A percentile compares a stretch with the other conserved stretches of the same genome.
Evolutionary conservation across 2,797 vertebrate species (phyloP).

Genomic region (Dallia pectoralis): DNA sequence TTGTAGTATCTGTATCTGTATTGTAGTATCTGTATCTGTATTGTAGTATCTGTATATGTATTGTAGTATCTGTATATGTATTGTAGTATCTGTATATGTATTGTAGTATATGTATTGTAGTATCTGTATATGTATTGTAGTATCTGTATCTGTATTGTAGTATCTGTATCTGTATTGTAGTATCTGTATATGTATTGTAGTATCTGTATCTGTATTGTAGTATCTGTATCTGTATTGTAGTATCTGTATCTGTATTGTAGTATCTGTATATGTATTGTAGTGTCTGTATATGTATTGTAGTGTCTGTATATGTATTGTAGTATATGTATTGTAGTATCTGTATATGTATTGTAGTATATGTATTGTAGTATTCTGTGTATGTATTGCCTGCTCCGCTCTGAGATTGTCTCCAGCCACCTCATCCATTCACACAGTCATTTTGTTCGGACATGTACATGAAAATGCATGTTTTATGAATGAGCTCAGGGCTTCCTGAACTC

Average conservation of each 20-base stretch:
- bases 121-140: constrained; percentile 49
- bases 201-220: constrained; percentile 52
- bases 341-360: no score
- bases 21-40: constrained; percentile 52
- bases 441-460: constrained; percentile 44
- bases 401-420: constrained; percentile 30
- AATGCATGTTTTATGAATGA: constrained; percentile 74
- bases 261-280: constrained; percentile 49
- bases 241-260: constrained; percentile 52
- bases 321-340: constrained; percentile 49
- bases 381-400: no score
- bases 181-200: constrained; percentile 49
- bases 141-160: constrained; percentile 52
- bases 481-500: constrained; percentile 57
- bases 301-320: no score
- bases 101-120: constrained; percentile 36
- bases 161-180: constrained; percentile 52
- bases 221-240: constrained; percentile 52
- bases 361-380: no score
- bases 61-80: constrained; percentile 49
- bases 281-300: constrained; percentile 49
- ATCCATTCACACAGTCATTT: constrained; percentile 27
- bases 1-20: constrained; percentile 52
- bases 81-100: no score
- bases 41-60: constrained; percentile 49